phyloP scores from a whole-genome alignment of 1,140 invertebrate genomes.

The Drosophila kohkoa region DNA sequence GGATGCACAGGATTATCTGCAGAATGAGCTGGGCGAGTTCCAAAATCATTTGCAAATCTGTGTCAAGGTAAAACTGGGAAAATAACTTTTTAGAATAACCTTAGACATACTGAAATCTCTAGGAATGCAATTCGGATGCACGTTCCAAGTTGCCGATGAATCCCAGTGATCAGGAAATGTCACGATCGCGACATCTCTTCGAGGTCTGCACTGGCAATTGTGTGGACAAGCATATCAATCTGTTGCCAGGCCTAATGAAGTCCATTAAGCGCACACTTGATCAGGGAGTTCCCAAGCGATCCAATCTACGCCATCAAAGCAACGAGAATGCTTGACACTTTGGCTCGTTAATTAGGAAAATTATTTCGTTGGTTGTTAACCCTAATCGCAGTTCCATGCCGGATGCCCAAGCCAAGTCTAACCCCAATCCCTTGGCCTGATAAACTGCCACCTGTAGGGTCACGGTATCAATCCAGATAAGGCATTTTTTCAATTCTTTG shows the following conservation, averaged over 20 bases:
- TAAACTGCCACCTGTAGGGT: conserved; percentile 12
- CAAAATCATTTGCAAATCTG: conserved; percentile 94
- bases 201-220: conserved; percentile 94
- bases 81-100: background rate
- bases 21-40: conserved; percentile 87
- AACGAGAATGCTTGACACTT: background rate
- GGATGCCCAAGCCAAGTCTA: too few species aligned
- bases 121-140: conserved; percentile 91
- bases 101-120: too few species aligned
- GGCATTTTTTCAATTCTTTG: background rate
- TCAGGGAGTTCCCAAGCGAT: conserved; percentile 50
- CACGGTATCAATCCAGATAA: conserved; percentile 3
- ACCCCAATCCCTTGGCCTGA: background rate
- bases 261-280: conserved; percentile 89
- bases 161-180: conserved; percentile 88
- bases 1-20: conserved; percentile 92
- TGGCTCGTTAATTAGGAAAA: background rate
- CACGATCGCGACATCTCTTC: conserved; percentile 90
- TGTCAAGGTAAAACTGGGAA: conserved; percentile 87
- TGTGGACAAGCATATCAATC: conserved; percentile 92
- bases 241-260: conserved; percentile 91
- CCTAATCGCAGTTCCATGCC: background rate
- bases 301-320: conserved; percentile 9
- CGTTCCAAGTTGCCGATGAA: conserved; percentile 90
- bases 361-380: background rate